Percentiles rank a stretch among this genome's conserved stretches.
These are phyloP conservation scores for Linurgus olivaceus DNA, from an alignment of 2,797 vertebrate genomes.

Conservation along the genomic window DNA sequence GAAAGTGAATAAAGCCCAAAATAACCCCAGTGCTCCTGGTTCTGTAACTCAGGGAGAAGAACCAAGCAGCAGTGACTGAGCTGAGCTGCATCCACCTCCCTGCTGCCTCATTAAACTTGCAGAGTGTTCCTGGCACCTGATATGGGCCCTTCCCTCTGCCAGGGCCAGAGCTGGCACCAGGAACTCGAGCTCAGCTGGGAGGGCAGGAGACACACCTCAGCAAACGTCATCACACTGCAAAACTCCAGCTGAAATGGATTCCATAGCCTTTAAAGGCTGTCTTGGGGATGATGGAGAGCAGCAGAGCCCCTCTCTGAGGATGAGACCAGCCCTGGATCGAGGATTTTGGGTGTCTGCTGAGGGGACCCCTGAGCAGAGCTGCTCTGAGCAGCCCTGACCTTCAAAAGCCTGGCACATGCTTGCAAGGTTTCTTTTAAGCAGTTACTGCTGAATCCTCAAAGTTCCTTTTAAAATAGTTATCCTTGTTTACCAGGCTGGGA, in stretches of 20 bases:
- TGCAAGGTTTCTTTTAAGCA: not conserved
- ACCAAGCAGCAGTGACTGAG: not conserved
- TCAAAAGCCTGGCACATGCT: not conserved
- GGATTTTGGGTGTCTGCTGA: not conserved
- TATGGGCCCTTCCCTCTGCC: slow-evolving; percentile 53
- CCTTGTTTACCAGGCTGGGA: not conserved
- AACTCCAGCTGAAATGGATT: not conserved
- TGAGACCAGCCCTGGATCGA: rapidly evolving
- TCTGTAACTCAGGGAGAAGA: not conserved
- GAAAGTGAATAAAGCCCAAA: not conserved
- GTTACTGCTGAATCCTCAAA: not conserved
- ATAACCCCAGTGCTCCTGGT: not conserved
- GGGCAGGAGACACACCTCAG: not conserved
- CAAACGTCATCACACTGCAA: not conserved
- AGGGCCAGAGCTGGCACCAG: not conserved
- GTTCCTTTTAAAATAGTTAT: not conserved
- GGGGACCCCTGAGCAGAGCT: not conserved
- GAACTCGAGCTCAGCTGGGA: slow-evolving; percentile 9
- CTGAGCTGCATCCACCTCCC: not conserved
- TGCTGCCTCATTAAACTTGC: slow-evolving; percentile 80
- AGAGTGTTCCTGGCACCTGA: slow-evolving; percentile 73
- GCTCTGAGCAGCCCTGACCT: not conserved
- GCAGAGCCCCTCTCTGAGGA: not conserved
- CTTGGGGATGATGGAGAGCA: not conserved
- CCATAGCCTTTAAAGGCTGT: rapidly evolving